These are phyloP conservation scores for Sarcophaga carnaria DNA, from an alignment of 2,888 invertebrate species.

Conservation along the genomic window DNA sequence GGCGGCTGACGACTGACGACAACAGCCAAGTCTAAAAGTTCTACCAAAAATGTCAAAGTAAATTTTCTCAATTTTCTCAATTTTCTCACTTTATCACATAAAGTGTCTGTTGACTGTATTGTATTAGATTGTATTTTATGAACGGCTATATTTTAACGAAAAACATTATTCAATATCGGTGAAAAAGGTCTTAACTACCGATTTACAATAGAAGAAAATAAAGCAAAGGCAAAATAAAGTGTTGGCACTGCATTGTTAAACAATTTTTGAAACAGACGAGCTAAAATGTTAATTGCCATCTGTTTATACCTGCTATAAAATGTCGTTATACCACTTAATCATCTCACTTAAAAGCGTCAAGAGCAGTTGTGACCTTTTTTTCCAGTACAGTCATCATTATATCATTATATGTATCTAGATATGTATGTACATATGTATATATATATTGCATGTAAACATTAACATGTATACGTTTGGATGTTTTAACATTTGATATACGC, in stretches of 20 bases:
- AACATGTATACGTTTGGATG: background rate
- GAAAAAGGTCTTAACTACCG: background rate
- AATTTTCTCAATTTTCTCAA: slow-evolving; percentile 2
- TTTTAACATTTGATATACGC: background rate
- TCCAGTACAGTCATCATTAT: background rate
- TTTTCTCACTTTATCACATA: slow-evolving; percentile 13
- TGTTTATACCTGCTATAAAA: background rate
- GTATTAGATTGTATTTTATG: background rate
- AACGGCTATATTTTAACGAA: too few species aligned
- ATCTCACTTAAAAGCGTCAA: background rate
- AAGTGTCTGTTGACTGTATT: background rate
- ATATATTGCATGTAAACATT: too few species aligned
- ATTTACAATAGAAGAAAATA: background rate
- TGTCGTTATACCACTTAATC: background rate
- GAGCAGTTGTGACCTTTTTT: background rate
- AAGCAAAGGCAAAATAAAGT: background rate
- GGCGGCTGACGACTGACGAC: background rate
- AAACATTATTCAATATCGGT: background rate
- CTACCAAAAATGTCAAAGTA: background rate
- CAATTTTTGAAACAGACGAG: background rate
- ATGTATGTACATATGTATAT: too few species aligned
- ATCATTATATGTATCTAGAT: background rate
- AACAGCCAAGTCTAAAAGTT: background rate
- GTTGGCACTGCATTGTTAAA: background rate
- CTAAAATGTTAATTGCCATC: background rate